Conservation (phyloP, 53 echinoderm and acorn worm genomes). For the Mesocentrotus franciscanus region DNA sequence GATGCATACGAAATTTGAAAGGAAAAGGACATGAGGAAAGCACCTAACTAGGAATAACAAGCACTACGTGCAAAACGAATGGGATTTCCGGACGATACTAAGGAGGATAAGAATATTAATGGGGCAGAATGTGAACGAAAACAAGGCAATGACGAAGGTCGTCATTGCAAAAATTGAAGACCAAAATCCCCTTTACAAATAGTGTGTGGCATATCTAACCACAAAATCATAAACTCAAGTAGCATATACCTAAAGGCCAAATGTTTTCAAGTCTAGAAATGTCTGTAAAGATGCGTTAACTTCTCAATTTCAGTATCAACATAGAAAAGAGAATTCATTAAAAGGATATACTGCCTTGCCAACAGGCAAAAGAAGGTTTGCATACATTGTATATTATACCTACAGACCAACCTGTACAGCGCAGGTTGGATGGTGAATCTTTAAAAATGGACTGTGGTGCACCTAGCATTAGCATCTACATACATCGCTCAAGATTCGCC, state of each 20-base stretch:
- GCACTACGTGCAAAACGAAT: no score
- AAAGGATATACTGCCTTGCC: constrained; percentile 3
- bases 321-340: neutral
- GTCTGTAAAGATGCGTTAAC: constrained; percentile 6
- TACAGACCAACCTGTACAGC: neutral
- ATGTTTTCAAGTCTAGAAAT: neutral
- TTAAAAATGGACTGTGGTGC: neutral
- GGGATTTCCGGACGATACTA: no score
- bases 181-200: neutral
- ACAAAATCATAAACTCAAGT: neutral
- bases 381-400: neutral
- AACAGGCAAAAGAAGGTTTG: neutral
- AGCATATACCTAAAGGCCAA: neutral
- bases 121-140: no score
- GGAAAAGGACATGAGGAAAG: no score
- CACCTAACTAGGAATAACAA: no score
- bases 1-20: no score
- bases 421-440: neutral
- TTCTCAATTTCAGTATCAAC: neutral
- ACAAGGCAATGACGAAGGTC: no score
- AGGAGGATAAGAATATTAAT: no score
- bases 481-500: constrained; percentile 26
- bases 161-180: no score
- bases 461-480: constrained; percentile 3
- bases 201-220: neutral